Evolutionary conservation across 2,888 invertebrate species (phyloP).

Genomic region (Ectropis crepuscularia): DNA sequence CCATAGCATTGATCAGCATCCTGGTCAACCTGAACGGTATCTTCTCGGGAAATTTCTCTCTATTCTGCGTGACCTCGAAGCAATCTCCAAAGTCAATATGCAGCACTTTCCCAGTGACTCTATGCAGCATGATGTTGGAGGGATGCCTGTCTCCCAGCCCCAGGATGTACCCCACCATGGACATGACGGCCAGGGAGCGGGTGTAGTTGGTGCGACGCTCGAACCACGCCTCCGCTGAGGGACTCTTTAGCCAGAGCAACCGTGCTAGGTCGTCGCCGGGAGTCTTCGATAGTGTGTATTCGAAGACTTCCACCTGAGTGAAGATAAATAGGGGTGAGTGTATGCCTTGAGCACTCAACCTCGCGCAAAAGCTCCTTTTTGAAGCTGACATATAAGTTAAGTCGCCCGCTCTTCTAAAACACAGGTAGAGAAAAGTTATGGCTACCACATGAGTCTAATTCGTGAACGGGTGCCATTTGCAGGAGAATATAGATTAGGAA

Average conservation of each 20-base stretch:
- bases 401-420: too few species aligned
- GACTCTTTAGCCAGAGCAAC: slow-evolving; percentile 98
- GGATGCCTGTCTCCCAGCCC: slow-evolving; percentile 99
- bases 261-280: slow-evolving; percentile 97
- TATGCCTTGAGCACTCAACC: too few species aligned
- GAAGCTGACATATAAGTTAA: too few species aligned
- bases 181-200: slow-evolving; percentile 98
- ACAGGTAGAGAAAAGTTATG: too few species aligned
- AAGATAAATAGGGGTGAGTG: neutral
- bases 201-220: slow-evolving; percentile 99
- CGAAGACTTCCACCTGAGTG: slow-evolving; percentile 95
- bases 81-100: slow-evolving; percentile 99
- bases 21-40: slow-evolving; percentile 98
- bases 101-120: slow-evolving; percentile 97
- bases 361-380: too few species aligned
- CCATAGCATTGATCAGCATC: slow-evolving; percentile 99
- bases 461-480: too few species aligned
- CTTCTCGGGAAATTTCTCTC: slow-evolving; percentile 99
- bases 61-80: slow-evolving; percentile 99
- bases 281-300: slow-evolving; percentile 97
- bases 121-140: slow-evolving; percentile 98
- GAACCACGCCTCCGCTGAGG: slow-evolving; percentile 99
- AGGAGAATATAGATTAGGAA: too few species aligned
- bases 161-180: slow-evolving; percentile 98
- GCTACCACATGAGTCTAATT: too few species aligned